Percentiles rank a stretch among this genome's conserved stretches.
phyloP scores from a whole-genome alignment of 1,140 invertebrate species.

The Cydia amplana region DNA sequence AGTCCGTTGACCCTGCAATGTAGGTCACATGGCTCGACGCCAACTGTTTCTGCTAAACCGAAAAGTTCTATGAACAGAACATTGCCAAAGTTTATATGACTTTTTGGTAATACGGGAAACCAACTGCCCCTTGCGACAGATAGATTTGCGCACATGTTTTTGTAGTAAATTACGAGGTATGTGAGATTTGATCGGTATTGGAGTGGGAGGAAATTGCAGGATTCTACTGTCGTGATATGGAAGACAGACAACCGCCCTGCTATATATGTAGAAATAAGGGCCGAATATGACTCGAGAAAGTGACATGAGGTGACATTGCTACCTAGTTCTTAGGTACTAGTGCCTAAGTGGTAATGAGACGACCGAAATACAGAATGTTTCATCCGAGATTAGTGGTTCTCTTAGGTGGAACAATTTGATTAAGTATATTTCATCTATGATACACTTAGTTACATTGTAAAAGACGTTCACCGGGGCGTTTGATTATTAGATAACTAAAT shows the following conservation, averaged over 20 bases:
- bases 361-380: no score
- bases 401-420: no score
- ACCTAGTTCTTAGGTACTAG: no score
- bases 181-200: neutral
- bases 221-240: neutral
- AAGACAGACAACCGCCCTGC: neutral
- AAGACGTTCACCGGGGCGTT: no score
- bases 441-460: no score
- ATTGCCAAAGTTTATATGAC: neutral
- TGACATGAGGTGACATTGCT: no score
- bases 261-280: neutral
- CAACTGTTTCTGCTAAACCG: neutral
- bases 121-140: conserved; percentile 15
- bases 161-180: conserved; percentile 26
- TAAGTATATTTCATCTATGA: no score
- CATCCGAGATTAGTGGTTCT: no score
- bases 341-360: no score
- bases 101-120: neutral
- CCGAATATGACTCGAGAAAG: no score
- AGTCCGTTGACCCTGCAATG: conserved; percentile 42
- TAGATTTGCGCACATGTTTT: conserved; percentile 31
- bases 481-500: no score
- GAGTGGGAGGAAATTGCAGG: neutral
- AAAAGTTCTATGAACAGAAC: neutral
- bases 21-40: conserved; percentile 35